A percentile compares a stretch with the other conserved stretches of the same genome.
Conservation (phyloP, 1,140 invertebrate species). For the Trinorchestia longiramus region DNA sequence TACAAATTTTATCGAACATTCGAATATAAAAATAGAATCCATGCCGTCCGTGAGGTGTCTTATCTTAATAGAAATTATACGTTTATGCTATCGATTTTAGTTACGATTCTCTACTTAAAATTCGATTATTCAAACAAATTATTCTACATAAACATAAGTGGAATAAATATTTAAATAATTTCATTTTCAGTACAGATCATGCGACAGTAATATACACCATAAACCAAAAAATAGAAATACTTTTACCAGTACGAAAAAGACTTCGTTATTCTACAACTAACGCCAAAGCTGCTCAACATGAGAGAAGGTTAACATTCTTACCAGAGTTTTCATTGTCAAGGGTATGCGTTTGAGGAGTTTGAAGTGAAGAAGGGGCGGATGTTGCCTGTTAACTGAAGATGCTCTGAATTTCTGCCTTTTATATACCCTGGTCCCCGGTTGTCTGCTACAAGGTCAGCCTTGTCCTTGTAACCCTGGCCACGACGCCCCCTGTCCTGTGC, state of each 20-base stretch:
- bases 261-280: neutral
- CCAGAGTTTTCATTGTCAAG: neutral
- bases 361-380: neutral
- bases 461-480: neutral
- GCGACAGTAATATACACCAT: too few species aligned
- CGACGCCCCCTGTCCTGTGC: neutral
- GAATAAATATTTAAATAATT: too few species aligned
- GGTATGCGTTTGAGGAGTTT: neutral
- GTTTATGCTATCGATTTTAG: too few species aligned
- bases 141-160: too few species aligned
- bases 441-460: neutral
- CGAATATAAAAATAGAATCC: too few species aligned
- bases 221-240: too few species aligned
- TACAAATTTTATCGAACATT: too few species aligned
- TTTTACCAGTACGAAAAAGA: neutral
- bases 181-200: too few species aligned
- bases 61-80: too few species aligned
- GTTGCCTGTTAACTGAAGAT: neutral
- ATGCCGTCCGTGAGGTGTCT: too few species aligned
- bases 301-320: neutral
- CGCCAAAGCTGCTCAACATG: neutral
- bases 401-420: neutral
- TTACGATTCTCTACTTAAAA: too few species aligned
- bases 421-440: neutral
- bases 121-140: too few species aligned